These are phyloP conservation scores for Drosophila nigrodunni DNA, from an alignment of 1,140 invertebrate genomes.

Conservation along the genomic window DNA sequence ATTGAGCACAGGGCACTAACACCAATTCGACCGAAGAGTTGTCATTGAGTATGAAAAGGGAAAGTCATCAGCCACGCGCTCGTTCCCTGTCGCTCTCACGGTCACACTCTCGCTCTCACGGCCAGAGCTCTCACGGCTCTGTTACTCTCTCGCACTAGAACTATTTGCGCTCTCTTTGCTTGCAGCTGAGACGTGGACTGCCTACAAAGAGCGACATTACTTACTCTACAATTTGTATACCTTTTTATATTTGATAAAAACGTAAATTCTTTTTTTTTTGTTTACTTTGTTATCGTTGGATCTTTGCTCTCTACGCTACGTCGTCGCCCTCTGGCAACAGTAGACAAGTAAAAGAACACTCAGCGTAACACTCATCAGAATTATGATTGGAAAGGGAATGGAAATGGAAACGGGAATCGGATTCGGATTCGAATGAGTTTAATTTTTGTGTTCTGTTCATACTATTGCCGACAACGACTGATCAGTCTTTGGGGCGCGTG, in stretches of 20 bases:
- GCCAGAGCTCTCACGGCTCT: not conserved
- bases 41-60: conserved; percentile 25
- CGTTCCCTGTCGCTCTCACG: not conserved
- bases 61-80: conserved; percentile 26
- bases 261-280: conserved; percentile 1
- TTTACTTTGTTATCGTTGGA: conserved; percentile 18
- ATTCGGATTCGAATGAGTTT: conserved; percentile 44
- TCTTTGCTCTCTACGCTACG: not conserved
- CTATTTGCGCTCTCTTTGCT: not conserved
- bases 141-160: conserved; percentile 6
- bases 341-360: not conserved
- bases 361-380: not conserved
- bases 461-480: conserved; percentile 7
- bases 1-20: conserved; percentile 25
- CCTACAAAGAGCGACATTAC: conserved; percentile 23
- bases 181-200: conserved; percentile 21
- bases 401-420: conserved; percentile 3
- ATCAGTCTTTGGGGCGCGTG: conserved; percentile 68
- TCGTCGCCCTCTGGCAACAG: not conserved
- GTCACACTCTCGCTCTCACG: not conserved
- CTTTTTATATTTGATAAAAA: conserved; percentile 34
- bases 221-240: not conserved
- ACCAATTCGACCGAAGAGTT: conserved; percentile 9
- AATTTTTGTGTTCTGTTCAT: conserved; percentile 31
- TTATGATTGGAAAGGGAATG: not conserved